These are phyloP conservation scores for Ochotona curzoniae DNA, from an alignment of 2,113 vertebrate genomes.

Conservation along the genomic window DNA sequence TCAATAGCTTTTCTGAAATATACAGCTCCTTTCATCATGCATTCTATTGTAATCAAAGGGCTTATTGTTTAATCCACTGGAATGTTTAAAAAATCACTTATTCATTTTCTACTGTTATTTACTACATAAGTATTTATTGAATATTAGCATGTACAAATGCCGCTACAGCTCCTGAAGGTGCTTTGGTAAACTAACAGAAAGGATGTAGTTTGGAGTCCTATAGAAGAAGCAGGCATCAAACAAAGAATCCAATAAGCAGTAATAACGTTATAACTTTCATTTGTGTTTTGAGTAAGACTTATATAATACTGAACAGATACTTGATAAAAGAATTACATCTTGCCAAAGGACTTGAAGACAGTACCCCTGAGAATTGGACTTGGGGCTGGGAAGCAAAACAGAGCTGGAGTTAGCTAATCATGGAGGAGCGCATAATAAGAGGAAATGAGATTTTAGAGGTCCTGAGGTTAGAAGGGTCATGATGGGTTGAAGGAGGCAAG, in stretches of 20 bases:
- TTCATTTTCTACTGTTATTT: neutral
- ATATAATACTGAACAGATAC: neutral
- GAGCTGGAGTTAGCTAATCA: neutral
- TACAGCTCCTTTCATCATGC: neutral
- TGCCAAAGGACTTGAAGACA: neutral
- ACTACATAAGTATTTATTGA: neutral
- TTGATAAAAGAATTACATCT: neutral
- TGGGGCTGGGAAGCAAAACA: neutral
- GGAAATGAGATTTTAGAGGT: neutral
- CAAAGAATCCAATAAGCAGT: neutral
- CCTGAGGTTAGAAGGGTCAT: neutral
- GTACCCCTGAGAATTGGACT: neutral
- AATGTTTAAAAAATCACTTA: neutral
- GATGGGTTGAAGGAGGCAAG: neutral
- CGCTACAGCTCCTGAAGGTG: neutral
- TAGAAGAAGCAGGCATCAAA: neutral
- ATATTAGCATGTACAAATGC: neutral
- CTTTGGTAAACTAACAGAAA: neutral
- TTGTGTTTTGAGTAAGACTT: neutral
- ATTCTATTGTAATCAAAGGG: neutral
- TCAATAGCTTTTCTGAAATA: neutral
- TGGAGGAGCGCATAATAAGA: neutral
- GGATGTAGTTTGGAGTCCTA: neutral
- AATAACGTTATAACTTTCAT: neutral
- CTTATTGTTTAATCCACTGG: neutral